Percentiles rank a stretch among this genome's conserved stretches.
Evolutionary conservation across 1,140 invertebrate species (phyloP).

Genomic region (Pseudomyrmex gracilis): DNA sequence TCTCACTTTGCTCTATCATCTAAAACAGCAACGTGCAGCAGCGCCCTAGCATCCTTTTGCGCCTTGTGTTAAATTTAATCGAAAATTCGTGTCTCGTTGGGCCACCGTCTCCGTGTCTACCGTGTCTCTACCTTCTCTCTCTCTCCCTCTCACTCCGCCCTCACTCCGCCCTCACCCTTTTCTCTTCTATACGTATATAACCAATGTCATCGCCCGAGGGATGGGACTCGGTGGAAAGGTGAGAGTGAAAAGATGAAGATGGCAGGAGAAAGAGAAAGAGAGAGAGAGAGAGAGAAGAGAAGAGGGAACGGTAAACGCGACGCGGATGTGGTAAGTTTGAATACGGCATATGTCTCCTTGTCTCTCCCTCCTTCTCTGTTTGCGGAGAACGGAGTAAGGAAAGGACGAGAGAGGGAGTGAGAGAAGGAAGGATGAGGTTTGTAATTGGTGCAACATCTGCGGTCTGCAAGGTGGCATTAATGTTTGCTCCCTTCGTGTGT

Average conservation of each 20-base stretch:
- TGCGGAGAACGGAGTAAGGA: slow-evolving; percentile 31
- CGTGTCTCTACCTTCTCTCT: background rate
- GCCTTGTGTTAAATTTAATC: slow-evolving; percentile 73
- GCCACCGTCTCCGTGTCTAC: slow-evolving; percentile 23
- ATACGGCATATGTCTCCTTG: slow-evolving; percentile 66
- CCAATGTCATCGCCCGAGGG: slow-evolving; percentile 36
- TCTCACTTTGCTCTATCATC: slow-evolving; percentile 53
- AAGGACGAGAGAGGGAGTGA: slow-evolving; percentile 9
- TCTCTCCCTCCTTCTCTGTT: slow-evolving; percentile 59
- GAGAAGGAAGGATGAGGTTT: slow-evolving; percentile 78
- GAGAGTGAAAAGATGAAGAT: slow-evolving; percentile 58
- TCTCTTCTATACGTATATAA: slow-evolving; percentile 24
- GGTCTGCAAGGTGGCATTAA: slow-evolving; percentile 84
- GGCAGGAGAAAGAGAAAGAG: background rate
- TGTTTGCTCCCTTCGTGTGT: slow-evolving; percentile 78
- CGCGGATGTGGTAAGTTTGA: slow-evolving; percentile 65
- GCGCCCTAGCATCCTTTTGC: slow-evolving; percentile 50
- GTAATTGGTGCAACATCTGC: slow-evolving; percentile 86
- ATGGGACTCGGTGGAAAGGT: background rate
- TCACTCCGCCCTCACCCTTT: background rate
- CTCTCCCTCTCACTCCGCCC: background rate
- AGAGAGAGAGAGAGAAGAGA: slow-evolving; percentile 11
- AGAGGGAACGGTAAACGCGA: slow-evolving; percentile 39
- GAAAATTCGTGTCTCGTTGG: slow-evolving; percentile 72
- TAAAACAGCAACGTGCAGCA: slow-evolving; percentile 39